phyloP scores from a whole-genome alignment of 2,888 invertebrate genomes.

The Oscheius sp. region DNA sequence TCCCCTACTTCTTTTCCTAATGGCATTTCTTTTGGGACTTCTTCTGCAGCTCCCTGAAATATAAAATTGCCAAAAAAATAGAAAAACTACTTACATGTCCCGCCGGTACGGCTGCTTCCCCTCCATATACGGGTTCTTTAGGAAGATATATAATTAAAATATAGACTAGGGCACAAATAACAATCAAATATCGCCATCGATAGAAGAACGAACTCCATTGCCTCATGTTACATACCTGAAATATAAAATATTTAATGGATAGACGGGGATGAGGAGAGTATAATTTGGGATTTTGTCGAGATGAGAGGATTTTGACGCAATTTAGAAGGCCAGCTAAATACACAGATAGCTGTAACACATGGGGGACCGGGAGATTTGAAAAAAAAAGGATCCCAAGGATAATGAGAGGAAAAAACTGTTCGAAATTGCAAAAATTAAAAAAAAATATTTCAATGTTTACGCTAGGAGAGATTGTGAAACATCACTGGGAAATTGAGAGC shows the following conservation, averaged over 20 bases:
- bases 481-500: too few relatives aligned
- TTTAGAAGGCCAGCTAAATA: background rate
- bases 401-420: too few relatives aligned
- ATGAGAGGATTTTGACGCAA: slow-evolving; percentile 7
- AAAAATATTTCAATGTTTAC: too few relatives aligned
- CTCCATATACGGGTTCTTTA: too few relatives aligned
- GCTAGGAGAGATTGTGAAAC: too few relatives aligned
- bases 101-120: too few relatives aligned
- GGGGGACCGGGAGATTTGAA: too few relatives aligned
- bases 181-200: slow-evolving; percentile 20
- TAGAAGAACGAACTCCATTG: slow-evolving; percentile 23
- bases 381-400: too few relatives aligned
- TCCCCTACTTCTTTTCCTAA: background rate
- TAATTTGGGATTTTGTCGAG: background rate
- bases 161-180: slow-evolving; percentile 2
- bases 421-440: too few relatives aligned
- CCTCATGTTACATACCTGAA: slow-evolving; percentile 35
- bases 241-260: background rate
- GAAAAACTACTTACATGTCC: too few relatives aligned
- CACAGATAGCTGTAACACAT: background rate
- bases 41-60: background rate
- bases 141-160: background rate
- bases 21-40: background rate
- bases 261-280: background rate
- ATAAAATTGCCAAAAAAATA: too few relatives aligned